Evolutionary conservation across 2,113 vertebrate genomes (phyloP).

Genomic region (Brachirus orientalis): DNA sequence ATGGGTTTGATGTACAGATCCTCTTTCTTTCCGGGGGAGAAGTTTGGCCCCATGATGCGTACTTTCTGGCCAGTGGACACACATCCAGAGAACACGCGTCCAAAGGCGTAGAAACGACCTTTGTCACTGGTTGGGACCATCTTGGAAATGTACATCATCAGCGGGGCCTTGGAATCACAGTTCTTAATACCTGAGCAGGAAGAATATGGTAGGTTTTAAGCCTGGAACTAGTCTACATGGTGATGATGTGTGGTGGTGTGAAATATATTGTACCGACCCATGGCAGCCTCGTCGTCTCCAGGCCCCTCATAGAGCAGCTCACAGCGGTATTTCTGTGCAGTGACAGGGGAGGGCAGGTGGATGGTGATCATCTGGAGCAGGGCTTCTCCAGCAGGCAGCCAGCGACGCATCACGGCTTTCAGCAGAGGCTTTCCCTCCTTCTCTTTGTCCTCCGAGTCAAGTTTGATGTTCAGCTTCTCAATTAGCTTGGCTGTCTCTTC

Average conservation of each 20-base stretch:
- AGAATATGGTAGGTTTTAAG: background rate
- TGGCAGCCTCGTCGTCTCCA: slow-evolving; percentile 92
- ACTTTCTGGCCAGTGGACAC: slow-evolving; percentile 94
- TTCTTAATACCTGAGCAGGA: slow-evolving; percentile 90
- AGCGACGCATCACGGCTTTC: slow-evolving; percentile 96
- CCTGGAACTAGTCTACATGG: background rate
- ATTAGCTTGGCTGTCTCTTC: slow-evolving; percentile 91
- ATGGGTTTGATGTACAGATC: slow-evolving; percentile 95
- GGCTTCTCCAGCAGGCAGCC: slow-evolving; percentile 94
- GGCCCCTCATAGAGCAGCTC: slow-evolving; percentile 97
- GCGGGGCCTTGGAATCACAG: slow-evolving; percentile 93
- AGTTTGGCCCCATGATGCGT: slow-evolving; percentile 97
- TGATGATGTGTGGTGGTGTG: background rate
- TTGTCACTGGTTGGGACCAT: slow-evolving; percentile 97
- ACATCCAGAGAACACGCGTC: slow-evolving; percentile 92
- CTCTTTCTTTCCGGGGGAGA: slow-evolving; percentile 93
- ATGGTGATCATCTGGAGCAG: slow-evolving; percentile 98
- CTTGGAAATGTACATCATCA: slow-evolving; percentile 99
- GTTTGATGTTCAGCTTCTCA: slow-evolving; percentile 92
- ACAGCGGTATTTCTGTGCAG: slow-evolving; percentile 94
- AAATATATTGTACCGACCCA: slow-evolving; percentile 81
- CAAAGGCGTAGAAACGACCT: slow-evolving; percentile 95
- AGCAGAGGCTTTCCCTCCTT: slow-evolving; percentile 94
- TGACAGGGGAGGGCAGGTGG: slow-evolving; percentile 94
- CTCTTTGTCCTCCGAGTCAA: slow-evolving; percentile 91